Base-by-base conservation (phyloP, 2,888 invertebrate species). In the Melanotus villosus region DNA sequence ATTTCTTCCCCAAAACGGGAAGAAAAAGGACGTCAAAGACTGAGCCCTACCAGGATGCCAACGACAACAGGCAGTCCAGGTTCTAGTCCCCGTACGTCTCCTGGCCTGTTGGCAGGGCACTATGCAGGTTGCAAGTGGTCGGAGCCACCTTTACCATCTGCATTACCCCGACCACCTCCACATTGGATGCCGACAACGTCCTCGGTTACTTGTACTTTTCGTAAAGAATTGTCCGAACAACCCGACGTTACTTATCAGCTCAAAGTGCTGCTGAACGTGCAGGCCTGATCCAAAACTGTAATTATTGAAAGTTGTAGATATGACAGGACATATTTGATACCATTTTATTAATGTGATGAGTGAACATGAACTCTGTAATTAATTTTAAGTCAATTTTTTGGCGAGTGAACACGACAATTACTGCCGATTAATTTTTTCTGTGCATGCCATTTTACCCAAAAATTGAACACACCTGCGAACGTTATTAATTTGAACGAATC, bases 131-230 rank as follows among this genome's bases (percentile, higher is more conserved):
- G 91, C 70, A 91, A 90, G 79, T 91, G 90, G 83, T 89, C 89
- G 68, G 91, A 91, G 77, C 89, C 93, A 62, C 92, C 93, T 43
- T 89, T 91, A 70, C 92, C 93, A 78, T 90, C 90, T 68, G 89
- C 90, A 78, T 85, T 92, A 75, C 92, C 93, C 32, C 89, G 88
- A 82, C 91, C 93, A 75, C 93, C 93, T 63, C 87, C 88, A 76
- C 90, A 91, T 82, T 94, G 93, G 90, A 90, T 90, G 81, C 87
- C 87, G 84, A 85, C 90, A 89, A 50, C 92, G 91, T 87, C 86
- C 9, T 89, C 90, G 78, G 87, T 86, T 23, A 89, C 88, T 76
- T 57, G 58, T 19, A 9, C 57, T 23, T 64, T 58, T 85, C 65
- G 85, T 84, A 47, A 84, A 85, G 65, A 89, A 56, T 72, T 72